phyloP scores from a whole-genome alignment of 2,797 vertebrate species.

The Arctocebus calabarensis region DNA sequence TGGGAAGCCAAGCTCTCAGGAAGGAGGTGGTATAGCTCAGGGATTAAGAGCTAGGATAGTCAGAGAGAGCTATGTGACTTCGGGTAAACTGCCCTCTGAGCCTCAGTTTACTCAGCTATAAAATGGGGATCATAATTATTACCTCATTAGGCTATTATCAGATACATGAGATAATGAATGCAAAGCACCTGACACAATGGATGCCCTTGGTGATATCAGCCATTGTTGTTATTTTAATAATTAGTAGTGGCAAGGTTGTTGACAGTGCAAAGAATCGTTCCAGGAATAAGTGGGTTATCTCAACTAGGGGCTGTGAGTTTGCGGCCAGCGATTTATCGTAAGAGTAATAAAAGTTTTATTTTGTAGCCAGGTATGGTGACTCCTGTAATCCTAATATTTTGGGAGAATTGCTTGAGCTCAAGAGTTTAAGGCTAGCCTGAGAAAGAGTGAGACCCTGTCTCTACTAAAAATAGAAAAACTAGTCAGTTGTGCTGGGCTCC shows the following conservation, averaged over 20 bases:
- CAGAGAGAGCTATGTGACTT: background rate
- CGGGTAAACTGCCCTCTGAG: background rate
- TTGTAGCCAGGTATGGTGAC: background rate
- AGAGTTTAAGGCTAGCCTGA: no score
- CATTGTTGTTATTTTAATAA: background rate
- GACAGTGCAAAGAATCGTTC: conserved; percentile 3
- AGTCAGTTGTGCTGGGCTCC: no score
- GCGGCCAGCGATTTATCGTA: background rate
- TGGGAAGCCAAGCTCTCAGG: background rate
- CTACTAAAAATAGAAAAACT: no score
- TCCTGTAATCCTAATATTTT: no score
- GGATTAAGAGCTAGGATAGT: background rate
- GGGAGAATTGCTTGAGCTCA: no score
- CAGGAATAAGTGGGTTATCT: background rate
- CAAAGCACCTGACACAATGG: background rate
- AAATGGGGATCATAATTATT: conserved; percentile 45
- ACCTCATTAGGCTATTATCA: background rate
- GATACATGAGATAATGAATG: background rate
- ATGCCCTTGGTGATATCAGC: background rate
- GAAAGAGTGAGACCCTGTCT: no score
- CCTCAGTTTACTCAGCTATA: conserved; percentile 34
- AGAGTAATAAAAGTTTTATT: background rate
- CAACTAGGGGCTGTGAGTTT: background rate
- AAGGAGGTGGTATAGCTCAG: background rate
- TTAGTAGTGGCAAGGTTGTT: background rate